Evolutionary conservation across 2,888 invertebrate species (phyloP), one percentile per base, ranked within the genome.

Genomic region (Pristionchus entomophagus): DNA sequence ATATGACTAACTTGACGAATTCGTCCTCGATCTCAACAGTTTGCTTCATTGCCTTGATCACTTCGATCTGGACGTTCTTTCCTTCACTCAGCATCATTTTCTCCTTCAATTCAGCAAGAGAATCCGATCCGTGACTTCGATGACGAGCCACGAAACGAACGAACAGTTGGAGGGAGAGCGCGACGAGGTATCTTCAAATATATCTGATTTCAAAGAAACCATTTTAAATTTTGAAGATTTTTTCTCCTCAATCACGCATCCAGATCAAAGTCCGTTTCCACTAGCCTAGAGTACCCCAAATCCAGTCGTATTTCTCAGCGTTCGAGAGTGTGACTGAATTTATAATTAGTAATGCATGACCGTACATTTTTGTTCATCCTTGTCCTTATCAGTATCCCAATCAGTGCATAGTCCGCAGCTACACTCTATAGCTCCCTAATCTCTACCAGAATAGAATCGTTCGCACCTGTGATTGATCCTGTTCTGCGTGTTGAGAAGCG

Each of bases 11-110:
- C 73, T 45, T 73, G 26, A 73, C 73, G 14, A 73, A 73, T 10
- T 73, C 73, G n/a, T 73, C 73, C 41, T 73, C 73, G 38, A 73
- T 35, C 19, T 73, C 73, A 8, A 45, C 41, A 8, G 73, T 41
- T 12, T 73, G 73, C 41, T 73, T 73, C 73, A 73, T 73, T 14
- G 73, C 73, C 22, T 45, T 73, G 41, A 73, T 73, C 73, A 73
- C 38, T 41, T 41, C 73, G 22, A 73, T 41, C 73, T 73, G 49
- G 26, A 77, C 22, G 73, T 38, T 38, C 26, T 5, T 45, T 29
- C 51, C 51, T 10, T 80, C 51, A 1, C 0, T 80, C 32, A 32
- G 22, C 51, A 80, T 12, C 78, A 80, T 51, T 80, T 51, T 49
- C 51, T 51, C 41, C 51, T 80, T 80, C 51, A 80, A 32, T n/a